These are phyloP conservation scores for Nemoura dubitans DNA, from an alignment of 2,888 invertebrate species.

Conservation along the genomic window DNA sequence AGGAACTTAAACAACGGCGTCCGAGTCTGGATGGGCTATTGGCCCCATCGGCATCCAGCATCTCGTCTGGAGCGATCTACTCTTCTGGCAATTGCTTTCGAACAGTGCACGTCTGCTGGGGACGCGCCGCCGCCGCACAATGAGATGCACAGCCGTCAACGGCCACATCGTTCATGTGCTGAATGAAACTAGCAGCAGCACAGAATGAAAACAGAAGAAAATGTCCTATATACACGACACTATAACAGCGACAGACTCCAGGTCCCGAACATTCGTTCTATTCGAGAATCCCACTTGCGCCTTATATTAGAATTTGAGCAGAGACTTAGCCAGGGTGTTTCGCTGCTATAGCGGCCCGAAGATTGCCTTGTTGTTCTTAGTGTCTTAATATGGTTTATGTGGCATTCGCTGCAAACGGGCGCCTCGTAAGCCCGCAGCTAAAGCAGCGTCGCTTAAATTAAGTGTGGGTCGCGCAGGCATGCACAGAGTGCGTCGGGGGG, in stretches of 20 bases:
- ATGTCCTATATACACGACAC: not conserved
- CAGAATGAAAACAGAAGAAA: not conserved
- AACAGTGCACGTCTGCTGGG: not conserved
- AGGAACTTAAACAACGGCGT: not conserved
- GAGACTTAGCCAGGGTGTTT: not conserved
- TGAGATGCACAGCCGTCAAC: not conserved
- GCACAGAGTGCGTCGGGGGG: not conserved
- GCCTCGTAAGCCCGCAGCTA: not conserved
- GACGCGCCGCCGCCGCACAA: not conserved
- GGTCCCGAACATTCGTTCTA: not conserved
- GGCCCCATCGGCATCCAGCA: not conserved
- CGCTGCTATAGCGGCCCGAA: not conserved
- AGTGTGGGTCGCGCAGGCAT: not conserved
- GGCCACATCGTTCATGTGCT: not conserved
- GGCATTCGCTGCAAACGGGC: not conserved
- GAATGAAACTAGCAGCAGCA: not conserved
- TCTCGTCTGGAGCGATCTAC: not conserved
- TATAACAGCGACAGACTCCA: too few relatives aligned
- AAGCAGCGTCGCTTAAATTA: not conserved
- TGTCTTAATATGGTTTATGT: conserved; percentile 20
- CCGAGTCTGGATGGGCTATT: not conserved
- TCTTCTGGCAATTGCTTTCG: not conserved
- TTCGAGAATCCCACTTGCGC: not conserved
- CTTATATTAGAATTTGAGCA: not conserved
- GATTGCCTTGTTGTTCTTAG: conserved; percentile 17